These are phyloP conservation scores for Clarias fuscus DNA, from an alignment of 2,797 vertebrate species.

Conservation along the genomic window DNA sequence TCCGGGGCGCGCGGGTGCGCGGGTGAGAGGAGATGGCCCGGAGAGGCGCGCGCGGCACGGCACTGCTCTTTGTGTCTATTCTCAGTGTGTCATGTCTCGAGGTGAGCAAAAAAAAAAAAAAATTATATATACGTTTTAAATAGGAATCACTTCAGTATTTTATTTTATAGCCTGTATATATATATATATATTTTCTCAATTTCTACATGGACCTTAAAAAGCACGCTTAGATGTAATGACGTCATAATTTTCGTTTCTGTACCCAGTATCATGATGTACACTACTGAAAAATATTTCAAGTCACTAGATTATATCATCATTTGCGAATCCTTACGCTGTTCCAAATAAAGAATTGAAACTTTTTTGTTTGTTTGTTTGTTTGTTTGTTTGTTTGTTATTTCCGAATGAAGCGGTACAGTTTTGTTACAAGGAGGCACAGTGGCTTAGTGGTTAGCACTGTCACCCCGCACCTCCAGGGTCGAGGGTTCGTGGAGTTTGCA, in stretches of 20 bases:
- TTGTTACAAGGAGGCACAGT: no score
- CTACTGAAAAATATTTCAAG: neutral
- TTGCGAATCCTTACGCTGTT: neutral
- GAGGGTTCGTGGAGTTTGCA: no score
- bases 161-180: neutral
- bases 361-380: no score
- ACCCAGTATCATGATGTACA: neutral
- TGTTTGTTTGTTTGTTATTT: neutral
- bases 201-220: neutral
- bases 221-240: neutral
- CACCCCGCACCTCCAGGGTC: no score
- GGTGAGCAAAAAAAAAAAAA: conserved; percentile 67
- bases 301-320: neutral
- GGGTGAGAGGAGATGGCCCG: conserved; percentile 60
- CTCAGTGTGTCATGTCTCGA: conserved; percentile 57
- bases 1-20: neutral
- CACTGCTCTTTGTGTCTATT: conserved; percentile 59
- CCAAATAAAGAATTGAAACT: neutral
- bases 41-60: conserved; percentile 35
- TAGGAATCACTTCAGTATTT: neutral
- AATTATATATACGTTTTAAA: neutral
- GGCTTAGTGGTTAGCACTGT: no score
- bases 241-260: neutral
- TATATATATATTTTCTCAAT: neutral
- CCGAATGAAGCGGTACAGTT: neutral